Conservation (phyloP, 2,797 vertebrate genomes). For the Perodicticus potto region DNA sequence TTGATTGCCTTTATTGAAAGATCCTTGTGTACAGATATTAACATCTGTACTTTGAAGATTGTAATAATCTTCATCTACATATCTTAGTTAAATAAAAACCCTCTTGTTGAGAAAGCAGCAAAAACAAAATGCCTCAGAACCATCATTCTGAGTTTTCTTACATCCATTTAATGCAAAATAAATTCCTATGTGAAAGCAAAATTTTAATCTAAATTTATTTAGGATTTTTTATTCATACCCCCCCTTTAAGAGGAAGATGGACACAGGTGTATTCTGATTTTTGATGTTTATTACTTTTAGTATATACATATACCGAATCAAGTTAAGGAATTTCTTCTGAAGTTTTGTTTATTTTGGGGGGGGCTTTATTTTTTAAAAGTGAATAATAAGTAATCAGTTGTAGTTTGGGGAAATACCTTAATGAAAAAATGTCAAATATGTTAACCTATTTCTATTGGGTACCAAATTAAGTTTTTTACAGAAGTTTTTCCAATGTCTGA, state of each 20-base stretch:
- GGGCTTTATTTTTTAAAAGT: not conserved
- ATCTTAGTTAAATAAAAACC: slow-evolving; percentile 48
- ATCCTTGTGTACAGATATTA: not conserved
- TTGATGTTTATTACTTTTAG: slow-evolving; percentile 39
- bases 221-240: not conserved
- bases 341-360: too few relatives aligned
- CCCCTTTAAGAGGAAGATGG: not conserved
- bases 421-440: not conserved
- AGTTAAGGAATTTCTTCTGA: not conserved
- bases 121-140: not conserved
- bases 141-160: not conserved
- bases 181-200: not conserved
- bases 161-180: slow-evolving; percentile 26
- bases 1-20: slow-evolving; percentile 44
- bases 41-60: not conserved
- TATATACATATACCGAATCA: not conserved
- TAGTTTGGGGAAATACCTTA: slow-evolving; percentile 35
- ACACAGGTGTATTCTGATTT: not conserved
- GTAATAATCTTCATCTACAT: slow-evolving; percentile 12
- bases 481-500: not conserved
- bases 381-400: slow-evolving; percentile 32
- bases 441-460: not conserved
- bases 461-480: not conserved
- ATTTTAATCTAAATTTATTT: not conserved
- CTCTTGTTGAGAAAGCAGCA: slow-evolving; percentile 13